Base-by-base conservation (phyloP, 2,888 invertebrate genomes). In the Drosophila anceps region DNA sequence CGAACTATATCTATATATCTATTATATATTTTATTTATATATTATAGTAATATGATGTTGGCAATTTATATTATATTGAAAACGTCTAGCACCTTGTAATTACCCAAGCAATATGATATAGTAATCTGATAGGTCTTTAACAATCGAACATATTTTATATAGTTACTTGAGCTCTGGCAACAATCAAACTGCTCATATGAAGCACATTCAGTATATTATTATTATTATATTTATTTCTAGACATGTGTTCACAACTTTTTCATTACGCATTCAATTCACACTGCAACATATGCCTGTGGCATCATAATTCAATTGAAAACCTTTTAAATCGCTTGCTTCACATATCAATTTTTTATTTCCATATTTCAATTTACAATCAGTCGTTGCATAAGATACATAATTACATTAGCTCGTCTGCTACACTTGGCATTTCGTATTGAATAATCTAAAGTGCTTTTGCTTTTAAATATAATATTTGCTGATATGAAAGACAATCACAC, bases 291-390 rank as follows among this genome's bases (percentile, higher is more conserved):
- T 43, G 39, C 10, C n/a, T 43, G n/a, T 37, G 54, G 39, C 27
- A 27, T 18, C 27, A 27, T 18, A 55, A 57, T 53, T 58, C 54
- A 69, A 77, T 76, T 77, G 59, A 18, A 39, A 73, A 33, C 43
- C 46, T 39, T 57, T 64, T 62, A 62, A 62, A 59, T 20, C 68
- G 58, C 62, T 73, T 73, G 73, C 73, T 15, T 55, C 54, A 68
- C 53, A 27, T 37, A 62, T 54, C 55, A 60, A 72, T 72, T 39
- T 12, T 12, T 29, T 27, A 27, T 39, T 53, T 39, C 33, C 44
- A 73, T 53, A 24, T 33, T 64, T 64, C 57, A 63, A 61, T 77
- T 64, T 43, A 35, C 65, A 70, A 48, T 53, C 54, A n/a, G 43
- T 27, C 50, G 63, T 63, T 67, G 55, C 57, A 31, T 63, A 39